These are phyloP conservation scores for Mus spicilegus DNA, from an alignment of 2,113 vertebrate species.

Conservation along the genomic window DNA sequence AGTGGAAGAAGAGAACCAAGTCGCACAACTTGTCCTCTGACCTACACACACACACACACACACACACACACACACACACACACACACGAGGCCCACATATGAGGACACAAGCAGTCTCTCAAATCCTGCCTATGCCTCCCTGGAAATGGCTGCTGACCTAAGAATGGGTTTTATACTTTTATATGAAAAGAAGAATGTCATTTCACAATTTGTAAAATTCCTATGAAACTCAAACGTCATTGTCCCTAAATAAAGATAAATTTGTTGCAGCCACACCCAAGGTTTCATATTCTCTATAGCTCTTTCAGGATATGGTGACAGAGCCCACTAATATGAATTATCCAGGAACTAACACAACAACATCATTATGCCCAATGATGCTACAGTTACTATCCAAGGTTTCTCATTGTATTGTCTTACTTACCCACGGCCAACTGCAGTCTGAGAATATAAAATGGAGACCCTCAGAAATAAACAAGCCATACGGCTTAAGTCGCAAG, in stretches of 20 bases:
- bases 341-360: neutral
- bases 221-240: neutral
- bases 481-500: too few relatives aligned
- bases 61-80: too few relatives aligned
- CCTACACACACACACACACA: too few relatives aligned
- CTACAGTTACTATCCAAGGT: neutral
- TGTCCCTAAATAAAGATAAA: neutral
- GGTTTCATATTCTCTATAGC: fast-evolving
- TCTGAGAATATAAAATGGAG: neutral
- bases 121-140: neutral
- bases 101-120: neutral
- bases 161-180: neutral
- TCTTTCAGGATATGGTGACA: neutral
- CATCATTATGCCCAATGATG: too few relatives aligned
- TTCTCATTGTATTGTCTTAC: neutral
- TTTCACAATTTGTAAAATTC: neutral
- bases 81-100: too few relatives aligned
- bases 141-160: neutral
- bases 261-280: fast-evolving
- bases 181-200: neutral
- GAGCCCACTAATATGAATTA: neutral
- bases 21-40: neutral
- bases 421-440: neutral
- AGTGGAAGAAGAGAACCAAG: neutral
- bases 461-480: neutral